These are phyloP conservation scores for Epistrophe grossulariae DNA, from an alignment of 2,888 invertebrate species.

Conservation along the genomic window DNA sequence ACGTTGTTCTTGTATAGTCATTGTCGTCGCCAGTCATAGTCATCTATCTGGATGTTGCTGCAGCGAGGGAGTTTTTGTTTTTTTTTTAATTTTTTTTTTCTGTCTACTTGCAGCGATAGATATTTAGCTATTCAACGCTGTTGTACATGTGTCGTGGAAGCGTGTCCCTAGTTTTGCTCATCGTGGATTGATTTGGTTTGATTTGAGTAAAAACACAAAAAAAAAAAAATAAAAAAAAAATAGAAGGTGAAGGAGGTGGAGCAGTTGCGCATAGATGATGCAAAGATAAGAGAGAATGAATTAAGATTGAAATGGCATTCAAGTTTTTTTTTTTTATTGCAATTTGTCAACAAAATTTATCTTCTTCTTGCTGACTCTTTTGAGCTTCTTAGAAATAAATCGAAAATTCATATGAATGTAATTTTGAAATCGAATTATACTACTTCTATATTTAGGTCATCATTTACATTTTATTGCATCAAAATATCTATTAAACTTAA, in stretches of 20 bases:
- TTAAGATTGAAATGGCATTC: constrained; percentile 40
- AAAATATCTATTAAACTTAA: neutral
- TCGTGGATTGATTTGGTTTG: constrained; percentile 74
- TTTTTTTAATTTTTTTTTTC: constrained; percentile 16
- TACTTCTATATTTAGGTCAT: neutral
- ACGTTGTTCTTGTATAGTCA: constrained; percentile 13
- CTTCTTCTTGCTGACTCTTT: neutral
- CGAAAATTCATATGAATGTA: neutral
- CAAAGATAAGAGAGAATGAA: constrained; percentile 8
- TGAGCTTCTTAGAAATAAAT: neutral
- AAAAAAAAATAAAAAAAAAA: neutral
- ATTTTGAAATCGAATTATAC: neutral
- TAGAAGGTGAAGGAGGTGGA: constrained; percentile 4
- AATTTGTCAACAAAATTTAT: neutral
- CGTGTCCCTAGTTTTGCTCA: constrained; percentile 73
- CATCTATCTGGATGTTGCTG: constrained; percentile 47
- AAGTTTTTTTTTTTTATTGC: constrained; percentile 4
- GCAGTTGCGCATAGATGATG: constrained; percentile 13
- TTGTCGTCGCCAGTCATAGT: constrained; percentile 60
- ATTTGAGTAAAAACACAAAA: constrained; percentile 38
- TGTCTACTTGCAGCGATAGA: constrained; percentile 66
- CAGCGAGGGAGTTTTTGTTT: constrained; percentile 26
- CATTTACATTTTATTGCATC: neutral
- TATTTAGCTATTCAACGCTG: constrained; percentile 76
- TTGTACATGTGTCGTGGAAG: constrained; percentile 75